phyloP scores from a whole-genome alignment of 2,888 invertebrate species.

The Euspilapteryx auroguttella region DNA sequence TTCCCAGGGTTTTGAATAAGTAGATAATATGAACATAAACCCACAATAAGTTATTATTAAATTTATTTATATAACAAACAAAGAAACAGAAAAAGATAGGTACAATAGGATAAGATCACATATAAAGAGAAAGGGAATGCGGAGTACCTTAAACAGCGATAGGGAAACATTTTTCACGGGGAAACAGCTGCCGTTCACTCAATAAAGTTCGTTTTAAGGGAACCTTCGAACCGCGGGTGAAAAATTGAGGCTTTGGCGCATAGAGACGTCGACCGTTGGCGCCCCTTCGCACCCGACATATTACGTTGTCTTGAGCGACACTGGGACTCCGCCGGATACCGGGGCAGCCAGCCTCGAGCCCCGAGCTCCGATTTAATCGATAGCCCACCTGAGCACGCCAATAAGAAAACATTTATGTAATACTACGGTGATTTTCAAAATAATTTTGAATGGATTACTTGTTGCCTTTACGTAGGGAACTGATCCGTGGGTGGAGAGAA shows the following conservation, averaged over 20 bases:
- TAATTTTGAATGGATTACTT: too few relatives aligned
- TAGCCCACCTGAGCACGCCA: constrained; percentile 13
- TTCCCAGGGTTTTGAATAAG: too few relatives aligned
- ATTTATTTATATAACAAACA: too few relatives aligned
- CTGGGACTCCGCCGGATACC: too few relatives aligned
- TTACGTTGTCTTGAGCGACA: constrained; percentile 21
- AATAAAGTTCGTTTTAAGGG: constrained; percentile 34
- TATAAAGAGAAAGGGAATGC: constrained; percentile 16
- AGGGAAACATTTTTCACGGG: constrained; percentile 24
- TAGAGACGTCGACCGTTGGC: constrained; percentile 10
- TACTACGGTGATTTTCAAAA: too few relatives aligned
- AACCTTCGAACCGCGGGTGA: constrained; percentile 20
- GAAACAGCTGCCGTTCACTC: constrained; percentile 26
- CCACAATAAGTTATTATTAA: too few relatives aligned
- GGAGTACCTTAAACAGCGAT: constrained; percentile 14
- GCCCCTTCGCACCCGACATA: constrained; percentile 5
- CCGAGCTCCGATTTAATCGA: constrained; percentile 18
- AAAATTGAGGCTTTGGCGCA: constrained; percentile 14
- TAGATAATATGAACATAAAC: too few relatives aligned
- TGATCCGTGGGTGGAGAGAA: too few relatives aligned
- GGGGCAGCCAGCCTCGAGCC: constrained; percentile 9
- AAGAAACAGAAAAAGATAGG: too few relatives aligned
- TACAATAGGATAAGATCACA: too few relatives aligned
- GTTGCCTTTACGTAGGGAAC: too few relatives aligned
- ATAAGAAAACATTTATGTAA: constrained; percentile 4